phyloP scores from a whole-genome alignment of 2,888 invertebrate genomes.

The Drosophila birchii region DNA sequence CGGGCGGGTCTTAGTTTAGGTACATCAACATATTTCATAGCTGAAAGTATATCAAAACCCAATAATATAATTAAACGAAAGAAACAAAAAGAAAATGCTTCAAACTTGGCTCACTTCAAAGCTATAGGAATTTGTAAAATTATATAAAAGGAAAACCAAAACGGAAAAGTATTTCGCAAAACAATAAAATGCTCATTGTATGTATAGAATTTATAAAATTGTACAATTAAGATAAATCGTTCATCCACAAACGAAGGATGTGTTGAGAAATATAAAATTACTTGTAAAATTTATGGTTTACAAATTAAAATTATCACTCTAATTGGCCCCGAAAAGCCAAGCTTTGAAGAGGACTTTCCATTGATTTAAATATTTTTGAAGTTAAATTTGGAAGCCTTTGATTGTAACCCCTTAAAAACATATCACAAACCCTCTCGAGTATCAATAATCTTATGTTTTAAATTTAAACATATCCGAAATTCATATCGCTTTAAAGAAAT shows the following conservation, averaged over 20 bases:
- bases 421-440: not conserved
- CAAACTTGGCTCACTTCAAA: conserved; percentile 33
- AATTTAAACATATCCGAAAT: conserved; percentile 9
- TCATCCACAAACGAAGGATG: not conserved
- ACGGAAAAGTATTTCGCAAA: conserved; percentile 35
- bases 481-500: not conserved
- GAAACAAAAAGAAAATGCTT: conserved; percentile 18
- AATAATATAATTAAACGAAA: conserved; percentile 25
- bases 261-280: not conserved
- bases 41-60: conserved; percentile 45
- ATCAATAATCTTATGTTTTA: not conserved
- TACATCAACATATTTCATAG: conserved; percentile 46
- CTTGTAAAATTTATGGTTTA: conserved; percentile 18
- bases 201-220: conserved; percentile 57
- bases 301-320: not conserved
- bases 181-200: conserved; percentile 67
- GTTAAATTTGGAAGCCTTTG: not conserved
- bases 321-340: not conserved
- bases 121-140: conserved; percentile 42
- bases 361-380: not conserved
- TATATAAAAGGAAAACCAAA: conserved; percentile 21
- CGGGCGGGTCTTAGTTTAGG: conserved; percentile 36
- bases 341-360: not conserved
- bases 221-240: conserved; percentile 14
- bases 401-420: not conserved